Base-by-base conservation (phyloP, 2,888 invertebrate genomes). In the Camponotus fellah region DNA sequence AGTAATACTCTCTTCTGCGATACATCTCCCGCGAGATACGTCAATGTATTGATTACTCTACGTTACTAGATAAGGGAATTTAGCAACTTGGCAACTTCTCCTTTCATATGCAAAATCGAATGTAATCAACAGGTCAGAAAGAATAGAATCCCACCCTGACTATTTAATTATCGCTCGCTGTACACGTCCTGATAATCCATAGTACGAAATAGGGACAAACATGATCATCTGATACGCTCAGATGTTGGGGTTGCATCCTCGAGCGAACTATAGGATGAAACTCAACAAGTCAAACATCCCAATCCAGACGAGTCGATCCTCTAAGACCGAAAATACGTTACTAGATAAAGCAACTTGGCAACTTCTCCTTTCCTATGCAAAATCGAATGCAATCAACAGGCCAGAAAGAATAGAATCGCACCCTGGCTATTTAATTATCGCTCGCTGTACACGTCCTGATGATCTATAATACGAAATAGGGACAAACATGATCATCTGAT, bases 161-260 rank as follows among this genome's bases (percentile, higher is more conserved):
- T 32, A 26, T 12, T 46, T 46, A 46, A 46, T 43, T 43, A 43
- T 6, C 26, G 26, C 26, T 10, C 26, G 10, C 26, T 21, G 26
- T 58, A 26, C n/a, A 53, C 14, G 66, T 43, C 72, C 49, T 49
- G 80, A n/a, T 26, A 26, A 62, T 74, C 58, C 53, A 65, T 58
- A 40, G 37, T 43, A n/a, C 12, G 60, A 46, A 46, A 74, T 62
- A 26, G 14, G 43, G 60, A 34, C 43, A 32, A 46, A 32, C 62
- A 34, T n/a, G n/a, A n/a, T n/a, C 46, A 4, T 26, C 37, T 10
- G 21, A 72, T 60, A 32, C n/a, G 9, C 8, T n/a, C 9, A n/a
- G 6, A 53, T 53, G 4, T 3, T n/a, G 17, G 8, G 17, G 8
- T 53, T 53, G 6, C 9, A 3, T 37, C 37, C 53, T 17, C 53